Evolutionary conservation across 2,113 vertebrate genomes (phyloP).

Genomic region (Cygnus atratus): DNA sequence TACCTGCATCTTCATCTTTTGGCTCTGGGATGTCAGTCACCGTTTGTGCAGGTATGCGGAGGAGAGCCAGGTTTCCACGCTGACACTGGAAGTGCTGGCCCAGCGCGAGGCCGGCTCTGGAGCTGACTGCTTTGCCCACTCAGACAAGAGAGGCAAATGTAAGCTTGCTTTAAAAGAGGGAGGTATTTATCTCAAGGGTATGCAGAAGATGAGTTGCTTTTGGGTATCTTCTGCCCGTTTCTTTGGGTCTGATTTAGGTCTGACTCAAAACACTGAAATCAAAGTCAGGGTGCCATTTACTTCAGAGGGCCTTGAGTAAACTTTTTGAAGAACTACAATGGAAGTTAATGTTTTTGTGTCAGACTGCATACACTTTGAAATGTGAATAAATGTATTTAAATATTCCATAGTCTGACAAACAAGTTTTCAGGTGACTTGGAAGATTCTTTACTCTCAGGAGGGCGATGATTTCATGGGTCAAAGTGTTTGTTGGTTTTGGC

Average conservation of each 20-base stretch:
- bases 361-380: background rate
- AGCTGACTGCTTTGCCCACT: background rate
- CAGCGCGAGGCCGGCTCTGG: background rate
- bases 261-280: background rate
- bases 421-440: background rate
- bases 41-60: background rate
- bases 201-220: background rate
- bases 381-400: background rate
- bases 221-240: background rate
- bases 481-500: background rate
- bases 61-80: background rate
- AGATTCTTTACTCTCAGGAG: background rate
- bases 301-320: background rate
- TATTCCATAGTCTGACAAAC: background rate
- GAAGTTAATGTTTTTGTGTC: background rate
- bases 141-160: background rate
- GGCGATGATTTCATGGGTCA: background rate
- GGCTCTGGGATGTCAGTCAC: accelerated
- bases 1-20: background rate
- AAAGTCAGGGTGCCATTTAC: background rate
- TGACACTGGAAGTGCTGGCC: background rate
- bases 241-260: background rate
- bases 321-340: background rate
- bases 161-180: background rate
- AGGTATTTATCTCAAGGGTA: background rate